Evolutionary conservation across 2,113 vertebrate genomes (phyloP).

Genomic region (Oophaga pumilio): DNA sequence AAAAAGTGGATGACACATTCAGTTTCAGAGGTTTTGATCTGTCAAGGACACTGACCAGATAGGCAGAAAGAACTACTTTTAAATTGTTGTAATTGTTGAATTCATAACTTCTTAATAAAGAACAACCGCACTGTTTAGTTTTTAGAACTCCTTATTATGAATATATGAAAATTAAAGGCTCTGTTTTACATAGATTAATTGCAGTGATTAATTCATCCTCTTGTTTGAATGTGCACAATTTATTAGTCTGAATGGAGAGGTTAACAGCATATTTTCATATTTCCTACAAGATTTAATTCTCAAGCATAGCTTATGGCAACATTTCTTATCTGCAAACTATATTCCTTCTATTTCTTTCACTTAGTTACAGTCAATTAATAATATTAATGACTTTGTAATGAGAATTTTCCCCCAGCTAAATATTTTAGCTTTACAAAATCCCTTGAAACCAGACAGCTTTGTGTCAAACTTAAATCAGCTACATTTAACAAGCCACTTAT

Average conservation of each 20-base stretch:
- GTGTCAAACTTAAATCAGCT: constrained; percentile 43
- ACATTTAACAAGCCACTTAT: constrained; percentile 53
- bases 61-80: constrained; percentile 22
- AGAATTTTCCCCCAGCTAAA: constrained; percentile 53
- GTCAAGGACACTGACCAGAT: constrained; percentile 53
- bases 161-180: constrained; percentile 49
- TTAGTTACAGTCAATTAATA: constrained; percentile 59
- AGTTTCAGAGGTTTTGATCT: constrained; percentile 49
- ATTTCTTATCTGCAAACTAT: constrained; percentile 56
- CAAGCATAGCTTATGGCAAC: constrained; percentile 51
- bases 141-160: constrained; percentile 36
- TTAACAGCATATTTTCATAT: constrained; percentile 43
- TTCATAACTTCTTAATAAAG: constrained; percentile 16
- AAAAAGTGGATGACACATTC: constrained; percentile 52
- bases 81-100: constrained; percentile 34
- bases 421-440: constrained; percentile 53
- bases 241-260: constrained; percentile 50
- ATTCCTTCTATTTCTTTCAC: constrained; percentile 55
- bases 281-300: constrained; percentile 47
- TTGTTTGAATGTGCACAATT: constrained; percentile 57
- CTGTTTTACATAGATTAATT: constrained; percentile 59
- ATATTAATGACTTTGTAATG: constrained; percentile 57
- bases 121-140: constrained; percentile 34
- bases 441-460: constrained; percentile 42
- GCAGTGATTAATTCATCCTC: constrained; percentile 55